These are phyloP conservation scores for Corvus hawaiiensis DNA, from an alignment of 2,113 vertebrate species.

Conservation along the genomic window DNA sequence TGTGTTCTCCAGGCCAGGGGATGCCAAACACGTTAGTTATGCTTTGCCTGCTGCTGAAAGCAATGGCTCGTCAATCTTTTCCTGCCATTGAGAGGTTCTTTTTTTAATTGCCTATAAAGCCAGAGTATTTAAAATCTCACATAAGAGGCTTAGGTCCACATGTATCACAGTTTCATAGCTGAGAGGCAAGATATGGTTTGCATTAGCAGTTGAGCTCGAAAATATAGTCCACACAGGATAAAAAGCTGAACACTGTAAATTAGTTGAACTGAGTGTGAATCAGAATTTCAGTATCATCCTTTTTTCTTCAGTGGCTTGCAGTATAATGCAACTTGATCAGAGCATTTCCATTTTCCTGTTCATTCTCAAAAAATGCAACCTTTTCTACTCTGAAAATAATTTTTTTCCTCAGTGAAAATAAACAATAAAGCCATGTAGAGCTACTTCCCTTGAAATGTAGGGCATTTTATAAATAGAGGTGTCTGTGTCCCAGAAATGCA, in stretches of 20 bases:
- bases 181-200: background rate
- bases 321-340: background rate
- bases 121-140: background rate
- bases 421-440: background rate
- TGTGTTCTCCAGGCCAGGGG: background rate
- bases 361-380: background rate
- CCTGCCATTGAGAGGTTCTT: background rate
- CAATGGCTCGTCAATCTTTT: background rate
- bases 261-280: background rate
- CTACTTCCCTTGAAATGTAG: background rate
- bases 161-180: background rate
- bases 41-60: background rate
- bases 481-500: background rate
- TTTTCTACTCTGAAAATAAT: background rate
- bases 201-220: background rate
- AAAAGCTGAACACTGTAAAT: background rate
- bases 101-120: constrained; percentile 19
- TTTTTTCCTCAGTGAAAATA: background rate
- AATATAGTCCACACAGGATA: background rate
- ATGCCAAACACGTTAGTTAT: background rate
- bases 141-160: constrained; percentile 37
- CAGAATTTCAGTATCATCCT: background rate
- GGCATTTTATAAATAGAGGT: background rate
- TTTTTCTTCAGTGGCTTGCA: background rate
- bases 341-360: background rate